phyloP scores from a whole-genome alignment of 1,140 invertebrate genomes.

The Nebria ingens region DNA sequence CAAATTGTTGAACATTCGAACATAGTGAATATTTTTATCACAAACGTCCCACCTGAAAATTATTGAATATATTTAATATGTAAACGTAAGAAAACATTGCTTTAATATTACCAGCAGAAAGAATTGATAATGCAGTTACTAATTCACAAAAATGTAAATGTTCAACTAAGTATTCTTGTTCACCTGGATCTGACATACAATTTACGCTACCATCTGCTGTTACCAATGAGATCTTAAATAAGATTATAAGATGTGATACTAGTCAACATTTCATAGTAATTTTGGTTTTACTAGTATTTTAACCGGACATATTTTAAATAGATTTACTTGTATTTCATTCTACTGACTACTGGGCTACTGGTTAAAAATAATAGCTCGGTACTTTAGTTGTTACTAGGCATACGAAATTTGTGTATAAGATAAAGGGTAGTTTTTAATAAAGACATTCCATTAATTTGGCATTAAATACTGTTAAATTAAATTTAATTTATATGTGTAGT shows the following conservation, averaged over 20 bases:
- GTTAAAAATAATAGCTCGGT: no score
- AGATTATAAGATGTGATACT: background rate
- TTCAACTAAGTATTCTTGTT: slow-evolving; percentile 72
- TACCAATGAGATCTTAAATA: slow-evolving; percentile 46
- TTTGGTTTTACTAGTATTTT: no score
- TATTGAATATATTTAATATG: slow-evolving; percentile 8
- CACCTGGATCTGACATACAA: slow-evolving; percentile 69
- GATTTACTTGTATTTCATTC: no score
- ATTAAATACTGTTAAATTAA: no score
- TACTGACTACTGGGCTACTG: no score
- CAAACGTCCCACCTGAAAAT: slow-evolving; percentile 58
- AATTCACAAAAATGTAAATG: slow-evolving; percentile 75
- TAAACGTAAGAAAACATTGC: slow-evolving; percentile 9
- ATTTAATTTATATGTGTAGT: no score
- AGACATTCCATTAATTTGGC: no score
- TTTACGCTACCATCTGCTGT: slow-evolving; percentile 92
- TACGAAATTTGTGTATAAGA: no score
- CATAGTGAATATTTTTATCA: slow-evolving; percentile 90
- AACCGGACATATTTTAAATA: no score
- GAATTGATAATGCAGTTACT: slow-evolving; percentile 56
- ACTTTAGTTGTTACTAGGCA: no score
- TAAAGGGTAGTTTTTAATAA: no score
- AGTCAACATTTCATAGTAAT: no score
- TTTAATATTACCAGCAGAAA: slow-evolving; percentile 42
- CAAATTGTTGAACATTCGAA: slow-evolving; percentile 74